phyloP scores from a whole-genome alignment of 1,140 invertebrate species.

The Ceratoteleas bidentatus region DNA sequence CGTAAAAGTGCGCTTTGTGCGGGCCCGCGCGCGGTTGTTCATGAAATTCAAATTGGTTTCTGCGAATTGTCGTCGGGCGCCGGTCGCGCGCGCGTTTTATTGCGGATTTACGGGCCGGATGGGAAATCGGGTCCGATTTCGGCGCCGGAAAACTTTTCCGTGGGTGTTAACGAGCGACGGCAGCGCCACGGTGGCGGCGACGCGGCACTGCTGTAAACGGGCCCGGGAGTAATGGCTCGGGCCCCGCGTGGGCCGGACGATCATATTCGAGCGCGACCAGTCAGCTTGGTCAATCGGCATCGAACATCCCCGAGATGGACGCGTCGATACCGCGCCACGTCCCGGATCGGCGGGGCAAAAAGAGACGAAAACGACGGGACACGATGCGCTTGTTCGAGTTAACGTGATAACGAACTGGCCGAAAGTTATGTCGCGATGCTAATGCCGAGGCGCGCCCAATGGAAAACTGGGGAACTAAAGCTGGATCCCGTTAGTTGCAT shows the following conservation, averaged over 20 bases:
- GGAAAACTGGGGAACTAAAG: too few species aligned
- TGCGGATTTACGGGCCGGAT: slow-evolving; percentile 21
- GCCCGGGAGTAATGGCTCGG: slow-evolving; percentile 52
- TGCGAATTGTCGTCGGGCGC: slow-evolving; percentile 40
- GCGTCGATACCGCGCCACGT: slow-evolving; percentile 49
- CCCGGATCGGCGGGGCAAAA: slow-evolving; percentile 37
- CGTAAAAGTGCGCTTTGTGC: slow-evolving; percentile 48
- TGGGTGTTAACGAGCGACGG: slow-evolving; percentile 53
- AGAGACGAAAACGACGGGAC: background rate
- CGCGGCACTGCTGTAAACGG: slow-evolving; percentile 44
- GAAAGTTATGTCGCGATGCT: too few species aligned
- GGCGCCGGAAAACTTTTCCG: slow-evolving; percentile 26
- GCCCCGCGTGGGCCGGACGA: slow-evolving; percentile 42
- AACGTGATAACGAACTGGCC: too few species aligned
- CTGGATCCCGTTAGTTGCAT: too few species aligned
- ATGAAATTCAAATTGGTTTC: slow-evolving; percentile 49
- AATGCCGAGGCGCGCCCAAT: too few species aligned
- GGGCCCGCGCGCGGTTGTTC: slow-evolving; percentile 25
- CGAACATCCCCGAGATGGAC: slow-evolving; percentile 39
- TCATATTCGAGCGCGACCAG: slow-evolving; percentile 53
- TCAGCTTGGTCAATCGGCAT: slow-evolving; percentile 40
- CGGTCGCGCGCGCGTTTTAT: slow-evolving; percentile 45
- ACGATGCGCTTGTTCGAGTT: too few species aligned
- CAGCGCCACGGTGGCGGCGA: slow-evolving; percentile 52
- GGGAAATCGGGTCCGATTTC: slow-evolving; percentile 43